A percentile compares a stretch with the other conserved stretches of the same genome.
These are phyloP conservation scores for Corythaeola cristata DNA, from an alignment of 2,113 vertebrate genomes.

Conservation along the genomic window DNA sequence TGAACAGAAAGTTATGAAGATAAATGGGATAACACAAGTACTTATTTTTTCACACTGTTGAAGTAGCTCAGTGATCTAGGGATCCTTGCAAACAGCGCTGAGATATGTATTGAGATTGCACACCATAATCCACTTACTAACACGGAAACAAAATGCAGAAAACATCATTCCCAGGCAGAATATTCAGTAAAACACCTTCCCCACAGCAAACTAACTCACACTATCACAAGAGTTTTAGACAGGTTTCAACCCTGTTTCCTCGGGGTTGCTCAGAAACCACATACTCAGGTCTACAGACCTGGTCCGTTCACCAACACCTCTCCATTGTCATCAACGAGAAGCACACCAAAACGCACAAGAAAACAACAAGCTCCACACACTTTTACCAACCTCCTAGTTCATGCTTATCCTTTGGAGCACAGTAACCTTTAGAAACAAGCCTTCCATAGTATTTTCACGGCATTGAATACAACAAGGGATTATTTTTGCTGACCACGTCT, in stretches of 20 bases:
- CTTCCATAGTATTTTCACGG: neutral
- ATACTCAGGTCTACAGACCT: neutral
- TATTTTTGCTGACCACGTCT: accelerated
- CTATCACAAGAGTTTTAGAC: neutral
- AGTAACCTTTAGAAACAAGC: neutral
- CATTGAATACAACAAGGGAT: neutral
- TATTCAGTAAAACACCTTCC: neutral
- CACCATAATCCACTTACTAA: neutral
- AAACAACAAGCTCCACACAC: accelerated
- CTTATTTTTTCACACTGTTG: neutral
- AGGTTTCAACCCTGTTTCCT: neutral
- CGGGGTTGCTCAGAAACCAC: neutral
- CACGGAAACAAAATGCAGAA: neutral
- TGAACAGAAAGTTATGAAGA: neutral
- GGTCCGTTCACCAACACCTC: neutral
- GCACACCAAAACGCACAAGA: neutral
- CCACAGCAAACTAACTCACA: neutral
- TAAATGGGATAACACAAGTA: neutral
- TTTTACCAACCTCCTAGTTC: neutral
- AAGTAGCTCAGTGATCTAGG: neutral
- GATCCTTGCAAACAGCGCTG: neutral
- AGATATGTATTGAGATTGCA: accelerated
- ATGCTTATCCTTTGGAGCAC: neutral
- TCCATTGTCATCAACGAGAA: neutral
- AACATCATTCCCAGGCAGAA: neutral